Percentiles rank a stretch among this genome's conserved stretches.
Conservation (phyloP, 2,888 invertebrate species). For the Aporophyla nigra region DNA sequence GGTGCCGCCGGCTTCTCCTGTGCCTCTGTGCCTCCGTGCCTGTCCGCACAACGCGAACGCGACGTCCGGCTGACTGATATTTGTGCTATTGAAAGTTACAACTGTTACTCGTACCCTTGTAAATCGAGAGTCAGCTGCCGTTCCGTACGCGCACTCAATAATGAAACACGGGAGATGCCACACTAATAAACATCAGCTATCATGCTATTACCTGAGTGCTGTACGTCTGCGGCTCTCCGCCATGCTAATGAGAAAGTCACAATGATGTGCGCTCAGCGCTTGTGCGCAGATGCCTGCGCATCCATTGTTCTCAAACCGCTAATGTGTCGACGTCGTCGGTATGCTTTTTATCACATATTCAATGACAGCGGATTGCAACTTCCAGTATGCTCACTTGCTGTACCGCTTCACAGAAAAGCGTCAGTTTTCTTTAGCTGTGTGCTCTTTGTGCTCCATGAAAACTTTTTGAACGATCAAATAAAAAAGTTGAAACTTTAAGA, state of each 20-base stretch:
- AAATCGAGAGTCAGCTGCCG: slow-evolving; percentile 1
- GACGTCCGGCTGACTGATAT: not conserved
- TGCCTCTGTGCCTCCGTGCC: no score
- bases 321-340: not conserved
- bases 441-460: not conserved
- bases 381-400: not conserved
- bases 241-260: slow-evolving; percentile 22
- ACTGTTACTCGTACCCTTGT: not conserved
- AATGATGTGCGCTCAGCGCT: not conserved
- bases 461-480: not conserved
- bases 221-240: slow-evolving; percentile 7
- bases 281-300: slow-evolving; percentile 1
- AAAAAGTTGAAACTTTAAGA: not conserved
- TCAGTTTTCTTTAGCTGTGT: not conserved
- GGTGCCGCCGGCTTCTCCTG: no score
- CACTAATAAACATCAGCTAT: slow-evolving; percentile 12
- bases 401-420: not conserved
- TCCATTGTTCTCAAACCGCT: slow-evolving; percentile 25
- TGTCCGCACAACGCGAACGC: not conserved
- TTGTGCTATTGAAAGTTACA: slow-evolving; percentile 11
- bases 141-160: not conserved
- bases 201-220: not conserved
- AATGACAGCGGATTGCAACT: not conserved
- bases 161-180: not conserved
- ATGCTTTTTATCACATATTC: not conserved